Evolutionary conservation across 2,888 invertebrate species (phyloP).

Genomic region (Cosmopolites sordidus): DNA sequence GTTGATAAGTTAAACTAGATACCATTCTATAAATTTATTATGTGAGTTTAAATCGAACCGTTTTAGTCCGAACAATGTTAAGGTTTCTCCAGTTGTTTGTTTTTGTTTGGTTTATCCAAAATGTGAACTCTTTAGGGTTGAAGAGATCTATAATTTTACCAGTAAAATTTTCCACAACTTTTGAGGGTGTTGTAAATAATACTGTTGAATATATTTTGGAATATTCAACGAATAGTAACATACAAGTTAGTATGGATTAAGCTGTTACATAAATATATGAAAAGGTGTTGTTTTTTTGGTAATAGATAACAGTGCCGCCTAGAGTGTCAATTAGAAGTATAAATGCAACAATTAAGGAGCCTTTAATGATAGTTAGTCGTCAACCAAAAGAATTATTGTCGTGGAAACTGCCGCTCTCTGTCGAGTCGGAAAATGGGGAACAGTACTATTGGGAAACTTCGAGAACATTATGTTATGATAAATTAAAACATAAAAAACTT

Average conservation of each 20-base stretch:
- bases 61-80: too few species aligned
- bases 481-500: constrained; percentile 4
- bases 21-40: too few species aligned
- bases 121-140: too few species aligned
- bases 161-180: constrained; percentile 15
- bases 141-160: constrained; percentile 12
- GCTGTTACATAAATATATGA: too few species aligned
- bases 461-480: constrained; percentile 59
- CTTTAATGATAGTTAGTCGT: constrained; percentile 69
- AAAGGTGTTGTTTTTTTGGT: neutral
- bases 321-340: constrained; percentile 33
- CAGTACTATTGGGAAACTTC: constrained; percentile 55
- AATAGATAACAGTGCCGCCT: constrained; percentile 28
- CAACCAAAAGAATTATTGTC: constrained; percentile 73
- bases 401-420: constrained; percentile 72
- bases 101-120: too few species aligned
- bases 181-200: constrained; percentile 18
- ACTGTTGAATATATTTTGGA: constrained; percentile 27
- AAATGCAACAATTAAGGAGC: constrained; percentile 39
- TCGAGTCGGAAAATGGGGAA: constrained; percentile 48
- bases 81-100: too few species aligned
- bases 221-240: constrained; percentile 15
- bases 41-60: too few species aligned
- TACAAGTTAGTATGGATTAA: neutral
- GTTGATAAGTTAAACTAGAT: too few species aligned